Evolutionary conservation across 2,113 vertebrate species (phyloP).

Genomic region (Mirza zaza): DNA sequence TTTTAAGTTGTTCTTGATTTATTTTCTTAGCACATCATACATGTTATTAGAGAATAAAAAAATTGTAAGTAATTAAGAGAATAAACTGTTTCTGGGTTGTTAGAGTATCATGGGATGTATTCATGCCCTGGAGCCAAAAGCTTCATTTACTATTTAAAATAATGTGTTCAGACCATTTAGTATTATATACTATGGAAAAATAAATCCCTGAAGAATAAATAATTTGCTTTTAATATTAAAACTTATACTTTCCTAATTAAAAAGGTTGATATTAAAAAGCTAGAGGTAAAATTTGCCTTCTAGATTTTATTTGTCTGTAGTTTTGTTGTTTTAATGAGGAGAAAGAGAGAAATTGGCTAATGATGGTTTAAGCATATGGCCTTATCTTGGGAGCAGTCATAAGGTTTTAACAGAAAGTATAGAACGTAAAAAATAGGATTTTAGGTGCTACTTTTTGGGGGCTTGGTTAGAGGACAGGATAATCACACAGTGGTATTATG

Average conservation of each 20-base stretch:
- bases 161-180: not conserved
- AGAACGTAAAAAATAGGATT: constrained; percentile 54
- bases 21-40: constrained; percentile 8
- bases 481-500: constrained; percentile 66
- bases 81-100: constrained; percentile 16
- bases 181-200: constrained; percentile 27
- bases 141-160: not conserved
- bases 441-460: constrained; percentile 38
- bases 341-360: constrained; percentile 39
- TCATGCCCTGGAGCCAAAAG: not conserved
- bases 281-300: constrained; percentile 10
- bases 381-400: constrained; percentile 33
- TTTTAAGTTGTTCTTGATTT: constrained; percentile 31
- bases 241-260: not conserved
- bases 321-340: constrained; percentile 41
- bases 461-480: constrained; percentile 54
- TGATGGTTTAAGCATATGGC: constrained; percentile 30
- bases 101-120: not conserved
- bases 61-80: constrained; percentile 39
- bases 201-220: not conserved
- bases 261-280: constrained; percentile 14
- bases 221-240: constrained; percentile 60
- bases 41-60: not conserved
- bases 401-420: constrained; percentile 44
- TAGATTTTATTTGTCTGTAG: not conserved